These are phyloP conservation scores for Brevimyrus niger DNA, from an alignment of 2,113 vertebrate species.

Conservation along the genomic window DNA sequence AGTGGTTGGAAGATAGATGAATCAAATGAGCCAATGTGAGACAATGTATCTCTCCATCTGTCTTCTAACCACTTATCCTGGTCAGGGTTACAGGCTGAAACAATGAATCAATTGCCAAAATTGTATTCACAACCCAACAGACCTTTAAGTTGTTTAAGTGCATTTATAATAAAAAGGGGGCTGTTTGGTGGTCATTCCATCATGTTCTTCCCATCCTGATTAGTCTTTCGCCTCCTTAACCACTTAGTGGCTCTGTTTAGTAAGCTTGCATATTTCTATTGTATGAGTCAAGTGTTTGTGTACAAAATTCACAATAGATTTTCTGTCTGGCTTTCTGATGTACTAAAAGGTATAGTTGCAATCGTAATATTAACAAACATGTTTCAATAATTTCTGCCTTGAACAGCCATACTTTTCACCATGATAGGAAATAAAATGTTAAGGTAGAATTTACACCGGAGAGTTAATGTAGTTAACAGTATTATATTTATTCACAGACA, in stretches of 20 bases:
- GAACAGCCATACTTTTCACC: neutral
- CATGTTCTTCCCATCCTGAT: neutral
- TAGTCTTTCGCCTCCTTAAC: neutral
- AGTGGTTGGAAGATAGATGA: neutral
- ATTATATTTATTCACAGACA: conserved; percentile 16
- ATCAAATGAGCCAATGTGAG: neutral
- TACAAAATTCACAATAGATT: neutral
- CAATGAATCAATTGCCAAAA: neutral
- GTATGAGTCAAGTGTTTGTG: neutral
- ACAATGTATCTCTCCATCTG: neutral
- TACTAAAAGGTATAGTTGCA: conserved; percentile 2
- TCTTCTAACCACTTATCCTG: neutral
- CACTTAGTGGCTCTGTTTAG: neutral
- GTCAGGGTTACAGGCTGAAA: neutral
- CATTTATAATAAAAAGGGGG: neutral
- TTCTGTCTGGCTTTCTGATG: neutral
- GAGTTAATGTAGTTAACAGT: conserved; percentile 21
- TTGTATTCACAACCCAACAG: neutral
- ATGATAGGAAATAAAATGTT: too few species aligned
- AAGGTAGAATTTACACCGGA: neutral
- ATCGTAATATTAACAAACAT: conserved; percentile 20
- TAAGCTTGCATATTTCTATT: neutral
- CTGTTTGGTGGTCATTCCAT: neutral
- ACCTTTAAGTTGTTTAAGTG: neutral
- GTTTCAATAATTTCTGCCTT: conserved; percentile 7